Conservation (phyloP, 92 coral and sea anemone genomes). For the Epizoanthus fatuus region DNA sequence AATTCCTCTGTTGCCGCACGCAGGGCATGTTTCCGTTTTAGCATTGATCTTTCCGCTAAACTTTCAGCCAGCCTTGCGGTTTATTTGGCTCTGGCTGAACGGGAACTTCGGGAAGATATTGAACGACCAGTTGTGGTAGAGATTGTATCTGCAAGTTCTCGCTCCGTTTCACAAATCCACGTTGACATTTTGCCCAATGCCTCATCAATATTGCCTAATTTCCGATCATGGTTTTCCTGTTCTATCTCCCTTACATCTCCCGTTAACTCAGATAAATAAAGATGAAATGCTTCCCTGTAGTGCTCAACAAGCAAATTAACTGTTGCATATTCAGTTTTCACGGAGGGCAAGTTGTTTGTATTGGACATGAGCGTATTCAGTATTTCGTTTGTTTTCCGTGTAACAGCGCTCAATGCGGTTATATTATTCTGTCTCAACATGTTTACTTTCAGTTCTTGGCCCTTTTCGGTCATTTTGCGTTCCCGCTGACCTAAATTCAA, state of each 20-base stretch:
- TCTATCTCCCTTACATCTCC: not conserved
- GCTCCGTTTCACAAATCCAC: slow-evolving; percentile 11
- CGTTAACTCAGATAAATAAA: slow-evolving; percentile 7
- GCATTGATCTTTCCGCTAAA: slow-evolving; percentile 21
- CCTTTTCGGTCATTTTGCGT: slow-evolving; percentile 34
- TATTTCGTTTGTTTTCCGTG: slow-evolving; percentile 35
- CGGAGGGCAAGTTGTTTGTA: slow-evolving; percentile 29
- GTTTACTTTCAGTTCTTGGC: slow-evolving; percentile 27
- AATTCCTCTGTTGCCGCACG: slow-evolving; percentile 11
- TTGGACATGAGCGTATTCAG: slow-evolving; percentile 27
- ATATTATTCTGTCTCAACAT: slow-evolving; percentile 13
- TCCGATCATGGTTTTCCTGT: not conserved
- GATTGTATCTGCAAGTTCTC: no score
- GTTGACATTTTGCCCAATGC: not conserved
- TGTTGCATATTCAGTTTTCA: slow-evolving; percentile 22
- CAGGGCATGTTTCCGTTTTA: slow-evolving; percentile 14
- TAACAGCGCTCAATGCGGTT: slow-evolving; percentile 25
- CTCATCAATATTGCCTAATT: not conserved
- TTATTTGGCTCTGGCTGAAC: not conserved
- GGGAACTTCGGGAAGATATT: no score
- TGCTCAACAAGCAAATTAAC: slow-evolving; percentile 30
- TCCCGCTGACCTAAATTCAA: not conserved
- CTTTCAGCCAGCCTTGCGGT: slow-evolving; percentile 19
- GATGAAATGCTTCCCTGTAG: slow-evolving; percentile 1
- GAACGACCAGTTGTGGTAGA: no score